phyloP scores from a whole-genome alignment of 1,140 invertebrate species.

The Trinorchestia longiramus region DNA sequence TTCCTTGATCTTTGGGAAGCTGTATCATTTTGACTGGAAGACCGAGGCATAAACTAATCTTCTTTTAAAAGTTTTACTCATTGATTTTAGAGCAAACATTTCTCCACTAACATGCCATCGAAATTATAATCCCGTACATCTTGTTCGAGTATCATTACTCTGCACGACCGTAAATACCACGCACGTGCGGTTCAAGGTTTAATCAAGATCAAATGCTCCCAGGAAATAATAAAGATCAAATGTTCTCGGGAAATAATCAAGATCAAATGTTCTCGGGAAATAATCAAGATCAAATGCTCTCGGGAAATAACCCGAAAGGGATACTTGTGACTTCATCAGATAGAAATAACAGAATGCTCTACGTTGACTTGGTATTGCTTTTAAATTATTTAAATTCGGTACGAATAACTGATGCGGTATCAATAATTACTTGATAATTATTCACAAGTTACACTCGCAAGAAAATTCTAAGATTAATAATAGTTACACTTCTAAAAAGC shows the following conservation, averaged over 20 bases:
- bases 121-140: too few relatives aligned
- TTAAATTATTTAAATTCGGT: neutral
- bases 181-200: too few relatives aligned
- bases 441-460: neutral
- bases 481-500: neutral
- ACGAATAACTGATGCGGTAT: neutral
- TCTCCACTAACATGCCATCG: neutral
- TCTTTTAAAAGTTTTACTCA: neutral
- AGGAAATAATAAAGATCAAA: too few relatives aligned
- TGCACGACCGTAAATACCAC: too few relatives aligned
- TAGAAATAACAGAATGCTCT: neutral
- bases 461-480: neutral
- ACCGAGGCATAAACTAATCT: neutral
- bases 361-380: neutral
- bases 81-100: neutral
- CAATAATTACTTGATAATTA: too few relatives aligned
- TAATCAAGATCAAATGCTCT: neutral
- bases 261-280: neutral
- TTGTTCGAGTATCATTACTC: too few relatives aligned
- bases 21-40: too few relatives aligned
- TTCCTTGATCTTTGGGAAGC: too few relatives aligned
- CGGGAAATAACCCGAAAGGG: neutral
- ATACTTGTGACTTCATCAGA: neutral
- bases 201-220: too few relatives aligned
- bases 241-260: too few relatives aligned